Evolutionary conservation across 2,797 vertebrate genomes (phyloP).

Genomic region (Tenualosa ilisha): DNA sequence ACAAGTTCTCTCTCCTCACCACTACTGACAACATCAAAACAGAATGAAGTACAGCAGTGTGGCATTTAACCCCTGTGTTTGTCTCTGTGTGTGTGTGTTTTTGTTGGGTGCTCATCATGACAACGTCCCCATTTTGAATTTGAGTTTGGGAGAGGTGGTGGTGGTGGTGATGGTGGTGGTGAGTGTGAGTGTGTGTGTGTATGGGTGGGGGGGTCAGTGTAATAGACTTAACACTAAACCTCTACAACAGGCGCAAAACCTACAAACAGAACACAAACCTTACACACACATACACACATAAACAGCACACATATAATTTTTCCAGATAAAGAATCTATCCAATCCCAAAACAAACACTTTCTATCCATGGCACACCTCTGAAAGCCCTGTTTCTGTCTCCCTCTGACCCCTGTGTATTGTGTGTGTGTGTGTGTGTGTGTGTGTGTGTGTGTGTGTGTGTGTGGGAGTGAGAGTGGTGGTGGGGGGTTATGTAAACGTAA

Average conservation of each 20-base stretch:
- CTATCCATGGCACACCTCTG: neutral
- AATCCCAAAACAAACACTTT: neutral
- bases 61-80: conserved; percentile 1
- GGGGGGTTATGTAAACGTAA: conserved; percentile 34
- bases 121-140: neutral
- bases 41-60: neutral
- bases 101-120: neutral
- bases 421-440: neutral
- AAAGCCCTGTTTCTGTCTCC: neutral
- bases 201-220: too few species aligned
- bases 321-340: neutral
- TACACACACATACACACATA: neutral
- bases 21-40: neutral
- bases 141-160: neutral
- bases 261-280: neutral
- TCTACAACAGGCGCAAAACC: neutral
- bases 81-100: neutral
- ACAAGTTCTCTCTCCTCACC: neutral
- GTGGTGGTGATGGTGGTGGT: too few species aligned
- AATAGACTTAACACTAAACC: neutral
- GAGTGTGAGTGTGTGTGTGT: too few species aligned
- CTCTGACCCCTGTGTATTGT: neutral
- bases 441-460: conserved; percentile 19
- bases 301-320: neutral
- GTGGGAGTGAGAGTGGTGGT: neutral